Evolutionary conservation across 2,888 invertebrate species (phyloP), one percentile per base, ranked within the genome.

Genomic region (Papilio gigon): DNA sequence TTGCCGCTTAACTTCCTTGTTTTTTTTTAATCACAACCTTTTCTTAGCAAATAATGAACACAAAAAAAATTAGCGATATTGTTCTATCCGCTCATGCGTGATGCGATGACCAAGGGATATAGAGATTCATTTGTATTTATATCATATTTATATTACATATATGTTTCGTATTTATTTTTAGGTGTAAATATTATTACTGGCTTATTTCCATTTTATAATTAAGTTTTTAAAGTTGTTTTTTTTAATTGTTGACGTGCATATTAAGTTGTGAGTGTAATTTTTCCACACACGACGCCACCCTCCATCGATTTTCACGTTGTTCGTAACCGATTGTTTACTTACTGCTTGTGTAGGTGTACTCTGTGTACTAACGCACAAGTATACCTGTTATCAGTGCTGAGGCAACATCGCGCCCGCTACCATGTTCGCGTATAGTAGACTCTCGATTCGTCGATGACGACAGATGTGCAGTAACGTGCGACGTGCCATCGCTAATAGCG

Each of bases 311-410:
- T 44, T 64, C 66, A 56, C 53, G 17, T 44, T 60, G 59, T 72
- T 71, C 70, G 75, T 71, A 76, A 66, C 71, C 71, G 73, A 77
- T 79, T 77, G 78, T 81, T 80, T 81, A 81, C 78, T 76, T 73
- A 72, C 72, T 74, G 72, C 72, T 74, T 67, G 67, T 71, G 72
- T 72, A 71, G 76, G 73, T 79, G 74, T 75, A 76, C 75, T 78
- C 70, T 75, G 72, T 77, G 75, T 77, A 71, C 76, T 68, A 66
- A 72, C 74, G 70, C 70, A 72, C 66, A 73, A 72, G 72, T 76
- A 71, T 77, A 75, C 76, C 77, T 83, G 85, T 89, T 90, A 89
- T 89, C 89, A 89, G 82, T 76, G 71, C 71, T 72, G 78, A 78
- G 77, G 78, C 77, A 81, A 82, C 79, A 80, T 80, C 80, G 77